These are phyloP conservation scores for Cyanistes caeruleus DNA, from an alignment of 2,113 vertebrate species.

Conservation along the genomic window DNA sequence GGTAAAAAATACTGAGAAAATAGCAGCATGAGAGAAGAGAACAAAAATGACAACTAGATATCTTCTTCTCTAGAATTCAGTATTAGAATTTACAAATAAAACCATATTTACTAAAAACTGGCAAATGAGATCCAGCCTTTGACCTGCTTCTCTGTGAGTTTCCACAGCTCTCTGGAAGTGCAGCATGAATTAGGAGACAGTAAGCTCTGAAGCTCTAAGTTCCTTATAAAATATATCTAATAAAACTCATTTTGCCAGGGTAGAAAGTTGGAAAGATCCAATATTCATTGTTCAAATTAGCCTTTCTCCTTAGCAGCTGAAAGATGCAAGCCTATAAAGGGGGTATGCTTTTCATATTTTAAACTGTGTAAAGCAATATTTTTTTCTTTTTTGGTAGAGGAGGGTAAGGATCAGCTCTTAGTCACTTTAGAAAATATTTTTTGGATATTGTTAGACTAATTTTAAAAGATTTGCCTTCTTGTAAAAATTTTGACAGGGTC, in stretches of 20 bases:
- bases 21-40: not conserved
- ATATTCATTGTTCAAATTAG: not conserved
- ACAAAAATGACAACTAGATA: not conserved
- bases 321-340: not conserved
- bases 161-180: not conserved
- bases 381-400: rapidly evolving
- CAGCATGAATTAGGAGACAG: not conserved
- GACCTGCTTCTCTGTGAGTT: not conserved
- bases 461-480: not conserved
- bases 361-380: not conserved
- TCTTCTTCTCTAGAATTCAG: not conserved
- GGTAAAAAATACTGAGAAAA: not conserved
- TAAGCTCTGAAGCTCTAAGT: not conserved
- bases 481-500: not conserved
- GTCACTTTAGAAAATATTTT: not conserved
- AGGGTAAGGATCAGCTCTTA: not conserved
- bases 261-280: not conserved
- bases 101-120: not conserved
- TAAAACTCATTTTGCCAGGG: not conserved
- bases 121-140: not conserved
- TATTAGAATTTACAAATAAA: not conserved
- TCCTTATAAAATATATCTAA: not conserved
- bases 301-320: not conserved
- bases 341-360: not conserved
- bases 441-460: not conserved